phyloP scores from a whole-genome alignment of 2,113 vertebrate species.

The Amblyornis subalaris region DNA sequence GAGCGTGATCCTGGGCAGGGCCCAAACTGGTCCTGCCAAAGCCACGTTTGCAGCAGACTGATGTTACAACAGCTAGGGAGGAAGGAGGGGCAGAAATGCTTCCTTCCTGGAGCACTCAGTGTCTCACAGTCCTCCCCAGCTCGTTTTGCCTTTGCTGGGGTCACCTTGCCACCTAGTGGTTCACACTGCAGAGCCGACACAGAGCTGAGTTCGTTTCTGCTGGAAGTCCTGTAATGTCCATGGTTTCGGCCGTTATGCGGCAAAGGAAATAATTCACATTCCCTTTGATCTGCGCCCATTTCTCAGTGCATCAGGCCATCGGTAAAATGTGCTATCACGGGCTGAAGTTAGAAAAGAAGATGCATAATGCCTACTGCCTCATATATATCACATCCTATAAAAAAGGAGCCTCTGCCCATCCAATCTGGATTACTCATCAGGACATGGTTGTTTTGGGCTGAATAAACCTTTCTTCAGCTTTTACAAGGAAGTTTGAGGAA shows the following conservation, averaged over 20 bases:
- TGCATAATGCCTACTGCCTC: not conserved
- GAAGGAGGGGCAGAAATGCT: not conserved
- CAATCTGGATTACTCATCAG: not conserved
- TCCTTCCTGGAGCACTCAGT: not conserved
- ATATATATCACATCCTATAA: too few species aligned
- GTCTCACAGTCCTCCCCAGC: rapidly evolving
- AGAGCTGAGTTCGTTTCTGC: not conserved
- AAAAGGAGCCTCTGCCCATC: not conserved
- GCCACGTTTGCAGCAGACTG: not conserved
- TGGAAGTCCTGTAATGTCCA: rapidly evolving
- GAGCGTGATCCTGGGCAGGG: not conserved
- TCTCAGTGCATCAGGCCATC: not conserved
- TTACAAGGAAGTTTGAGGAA: not conserved
- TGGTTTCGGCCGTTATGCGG: rapidly evolving
- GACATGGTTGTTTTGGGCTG: not conserved
- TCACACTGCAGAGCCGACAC: not conserved
- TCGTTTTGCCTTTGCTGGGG: not conserved
- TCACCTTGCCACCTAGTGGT: slow-evolving; percentile 51
- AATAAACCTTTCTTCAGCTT: not conserved
- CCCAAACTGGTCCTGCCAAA: not conserved
- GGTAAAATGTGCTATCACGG: not conserved
- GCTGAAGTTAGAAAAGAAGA: not conserved
- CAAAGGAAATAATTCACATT: not conserved
- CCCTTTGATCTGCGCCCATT: not conserved
- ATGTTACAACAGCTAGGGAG: not conserved